phyloP scores from a whole-genome alignment of 2,113 vertebrate genomes.

The Oostethus manadensis region DNA sequence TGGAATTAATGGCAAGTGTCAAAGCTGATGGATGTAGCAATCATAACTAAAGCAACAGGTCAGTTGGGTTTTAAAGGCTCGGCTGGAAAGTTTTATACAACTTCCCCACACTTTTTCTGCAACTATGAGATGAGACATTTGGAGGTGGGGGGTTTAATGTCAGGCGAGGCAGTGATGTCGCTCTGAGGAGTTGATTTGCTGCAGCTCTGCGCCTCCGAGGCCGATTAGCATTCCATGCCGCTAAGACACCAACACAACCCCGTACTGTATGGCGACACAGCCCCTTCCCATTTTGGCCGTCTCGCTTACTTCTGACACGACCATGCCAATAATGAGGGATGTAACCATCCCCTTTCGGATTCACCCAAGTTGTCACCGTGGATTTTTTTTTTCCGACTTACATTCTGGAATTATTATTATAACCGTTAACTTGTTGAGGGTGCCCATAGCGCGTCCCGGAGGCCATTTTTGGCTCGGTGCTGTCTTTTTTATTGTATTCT shows the following conservation, averaged over 20 bases:
- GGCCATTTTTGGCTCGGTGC: too few species aligned
- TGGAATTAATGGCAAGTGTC: neutral
- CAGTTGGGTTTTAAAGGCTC: constrained; percentile 19
- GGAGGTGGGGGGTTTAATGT: constrained; percentile 51
- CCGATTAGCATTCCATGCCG: constrained; percentile 56
- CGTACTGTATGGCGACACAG: constrained; percentile 34
- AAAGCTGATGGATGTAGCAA: neutral
- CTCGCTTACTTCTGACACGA: constrained; percentile 28
- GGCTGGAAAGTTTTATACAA: constrained; percentile 18
- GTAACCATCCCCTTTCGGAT: constrained; percentile 46
- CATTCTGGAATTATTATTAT: too few species aligned
- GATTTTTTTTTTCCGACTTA: constrained; percentile 10
- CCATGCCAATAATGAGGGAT: constrained; percentile 36
- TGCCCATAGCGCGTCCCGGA: too few species aligned
- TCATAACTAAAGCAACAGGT: constrained; percentile 15
- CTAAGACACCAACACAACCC: constrained; percentile 50
- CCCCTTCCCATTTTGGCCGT: constrained; percentile 19
- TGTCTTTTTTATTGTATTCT: too few species aligned
- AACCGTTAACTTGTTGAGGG: too few species aligned
- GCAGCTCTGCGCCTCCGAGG: constrained; percentile 55
- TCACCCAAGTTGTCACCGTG: constrained; percentile 28
- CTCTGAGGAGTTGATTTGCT: constrained; percentile 65
- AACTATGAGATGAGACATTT: constrained; percentile 47
- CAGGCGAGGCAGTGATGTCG: constrained; percentile 55
- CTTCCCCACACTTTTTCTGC: constrained; percentile 31